Evolutionary conservation across 2,888 invertebrate species (phyloP), one percentile per base, ranked within the genome.

Genomic region (Apamea epomidion): DNA sequence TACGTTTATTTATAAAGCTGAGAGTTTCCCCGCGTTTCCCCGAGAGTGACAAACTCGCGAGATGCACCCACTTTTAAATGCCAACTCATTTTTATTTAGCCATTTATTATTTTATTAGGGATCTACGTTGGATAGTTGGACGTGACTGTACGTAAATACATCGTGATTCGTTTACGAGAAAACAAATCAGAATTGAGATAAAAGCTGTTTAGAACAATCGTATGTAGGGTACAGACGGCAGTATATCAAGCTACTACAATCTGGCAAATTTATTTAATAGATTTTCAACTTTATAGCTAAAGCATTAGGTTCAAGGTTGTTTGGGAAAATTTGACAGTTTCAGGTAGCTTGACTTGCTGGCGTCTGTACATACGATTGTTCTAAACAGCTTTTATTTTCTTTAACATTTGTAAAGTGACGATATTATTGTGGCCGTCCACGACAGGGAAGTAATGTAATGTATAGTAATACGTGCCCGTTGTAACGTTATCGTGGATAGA

Each of bases 1-100:
- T 81, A 79, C 78, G 80, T 82, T 83, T 88, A 89, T 89, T 90
- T 90, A 80, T 84, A 87, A 77, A 76, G 68, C 76, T 3, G 73
- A 82, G 90, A 88, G 88, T 89, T 90, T 90, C 81, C 89, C 89
- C 80, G 79, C 68, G 73, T 81, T 87, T 86, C 74, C 80, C 75
- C 78, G 75, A 32, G 76, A 70, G 87, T 89, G 69, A 84, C 58
- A 74, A 84, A 64, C 80, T 51, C 84, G 79, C 58, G 48, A 70
- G 67, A 82, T 79, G 76, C 75, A 73, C n/a, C 25, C 65, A 78
- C 65, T 88, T 82, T 71, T 69, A 69, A 80, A 70, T 75, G 84
- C 62, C 58, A 72, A 76, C 77, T 60, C 54, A 48, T 65, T 74
- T 83, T 84, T 81, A 64, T 70, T 64, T 64, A 1, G 70, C 78